Evolutionary conservation across 2,888 invertebrate genomes (phyloP).

Genomic region (Notodonta dromedarius): DNA sequence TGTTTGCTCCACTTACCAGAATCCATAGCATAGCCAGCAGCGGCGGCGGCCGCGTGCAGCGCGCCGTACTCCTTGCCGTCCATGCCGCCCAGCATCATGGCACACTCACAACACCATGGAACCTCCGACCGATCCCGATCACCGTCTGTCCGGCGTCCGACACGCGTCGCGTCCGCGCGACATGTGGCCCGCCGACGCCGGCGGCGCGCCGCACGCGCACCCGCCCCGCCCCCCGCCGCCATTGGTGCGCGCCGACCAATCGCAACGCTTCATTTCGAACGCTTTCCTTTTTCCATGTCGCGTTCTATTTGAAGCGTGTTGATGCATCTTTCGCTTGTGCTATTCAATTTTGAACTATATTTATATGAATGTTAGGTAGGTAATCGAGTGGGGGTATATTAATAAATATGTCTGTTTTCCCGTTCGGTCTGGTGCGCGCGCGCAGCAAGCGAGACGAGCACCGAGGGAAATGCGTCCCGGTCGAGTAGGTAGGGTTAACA

Average conservation of each 20-base stretch:
- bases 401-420: slow-evolving; percentile 74
- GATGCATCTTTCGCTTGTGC: slow-evolving; percentile 59
- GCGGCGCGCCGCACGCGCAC: slow-evolving; percentile 41
- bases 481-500: slow-evolving; percentile 46
- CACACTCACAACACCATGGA: slow-evolving; percentile 53
- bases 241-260: slow-evolving; percentile 78
- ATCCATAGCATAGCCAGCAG: slow-evolving; percentile 75
- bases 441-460: slow-evolving; percentile 71
- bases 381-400: slow-evolving; percentile 14
- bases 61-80: slow-evolving; percentile 82
- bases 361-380: slow-evolving; percentile 5
- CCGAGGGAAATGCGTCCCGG: slow-evolving; percentile 62
- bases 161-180: slow-evolving; percentile 53
- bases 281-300: slow-evolving; percentile 80
- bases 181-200: slow-evolving; percentile 49
- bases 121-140: slow-evolving; percentile 14
- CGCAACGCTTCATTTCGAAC: slow-evolving; percentile 80
- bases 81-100: slow-evolving; percentile 78
- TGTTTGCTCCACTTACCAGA: slow-evolving; percentile 52
- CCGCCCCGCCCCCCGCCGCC: slow-evolving; percentile 65
- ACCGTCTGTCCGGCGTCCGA: slow-evolving; percentile 50
- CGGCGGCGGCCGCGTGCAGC: slow-evolving; percentile 78
- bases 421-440: slow-evolving; percentile 79
- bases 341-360: slow-evolving; percentile 42
- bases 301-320: slow-evolving; percentile 81